These are phyloP conservation scores for Pelochelys cantorii DNA, from an alignment of 2,797 vertebrate genomes.

Conservation along the genomic window DNA sequence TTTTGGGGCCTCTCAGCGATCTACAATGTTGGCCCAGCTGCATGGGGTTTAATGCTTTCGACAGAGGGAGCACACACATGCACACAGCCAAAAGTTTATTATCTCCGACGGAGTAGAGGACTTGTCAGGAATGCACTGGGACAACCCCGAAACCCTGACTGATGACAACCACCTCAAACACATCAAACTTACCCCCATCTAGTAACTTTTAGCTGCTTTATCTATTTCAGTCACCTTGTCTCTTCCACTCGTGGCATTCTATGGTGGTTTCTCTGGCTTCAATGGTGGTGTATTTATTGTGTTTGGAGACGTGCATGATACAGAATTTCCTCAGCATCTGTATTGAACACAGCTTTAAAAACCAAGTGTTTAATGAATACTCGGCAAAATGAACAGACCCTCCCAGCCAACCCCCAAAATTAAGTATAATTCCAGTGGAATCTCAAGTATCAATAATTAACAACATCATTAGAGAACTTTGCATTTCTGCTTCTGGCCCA, in stretches of 20 bases:
- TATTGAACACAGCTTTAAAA: background rate
- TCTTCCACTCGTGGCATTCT: background rate
- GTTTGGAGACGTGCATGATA: background rate
- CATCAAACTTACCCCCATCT: background rate
- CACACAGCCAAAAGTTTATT: too few relatives aligned
- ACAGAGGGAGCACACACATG: too few relatives aligned
- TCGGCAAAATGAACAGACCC: background rate
- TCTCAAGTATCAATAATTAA: background rate
- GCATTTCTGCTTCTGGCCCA: background rate
- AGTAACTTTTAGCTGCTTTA: background rate
- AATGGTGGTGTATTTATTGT: background rate
- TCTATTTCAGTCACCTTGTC: background rate
- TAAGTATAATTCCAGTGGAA: rapidly evolving
- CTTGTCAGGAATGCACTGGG: too few relatives aligned
- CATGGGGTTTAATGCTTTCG: too few relatives aligned
- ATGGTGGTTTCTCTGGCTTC: background rate
- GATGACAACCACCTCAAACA: background rate
- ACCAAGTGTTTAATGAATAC: background rate
- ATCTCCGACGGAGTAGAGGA: too few relatives aligned
- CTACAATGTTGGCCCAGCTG: too few relatives aligned
- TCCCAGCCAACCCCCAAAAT: background rate
- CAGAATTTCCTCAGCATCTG: background rate
- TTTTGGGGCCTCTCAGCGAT: too few relatives aligned
- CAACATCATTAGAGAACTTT: background rate
- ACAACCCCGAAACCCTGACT: too few relatives aligned